These are phyloP conservation scores for Protosalanx chinensis DNA, from an alignment of 2,797 vertebrate species.

Conservation along the genomic window DNA sequence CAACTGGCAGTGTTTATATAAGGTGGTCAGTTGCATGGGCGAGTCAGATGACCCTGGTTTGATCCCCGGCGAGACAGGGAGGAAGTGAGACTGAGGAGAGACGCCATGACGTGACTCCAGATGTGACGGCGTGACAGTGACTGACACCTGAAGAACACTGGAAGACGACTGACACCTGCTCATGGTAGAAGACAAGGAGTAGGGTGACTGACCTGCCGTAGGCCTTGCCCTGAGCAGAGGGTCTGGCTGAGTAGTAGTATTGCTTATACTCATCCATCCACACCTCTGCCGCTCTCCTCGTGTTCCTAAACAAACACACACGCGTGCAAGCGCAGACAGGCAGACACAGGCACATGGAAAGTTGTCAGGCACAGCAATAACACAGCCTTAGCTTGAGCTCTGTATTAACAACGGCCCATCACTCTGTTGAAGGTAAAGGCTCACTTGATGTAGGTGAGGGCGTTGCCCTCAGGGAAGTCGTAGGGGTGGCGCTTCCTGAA, in stretches of 20 bases:
- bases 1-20: too few species aligned
- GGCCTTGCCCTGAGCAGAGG: conserved; percentile 90
- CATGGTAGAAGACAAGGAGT: not conserved
- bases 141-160: not conserved
- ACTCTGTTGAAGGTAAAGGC: conserved; percentile 18
- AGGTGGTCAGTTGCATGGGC: too few species aligned
- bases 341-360: conserved; percentile 41
- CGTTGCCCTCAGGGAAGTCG: conserved; percentile 96
- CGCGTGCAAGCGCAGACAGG: not conserved
- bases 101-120: too few species aligned
- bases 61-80: too few species aligned
- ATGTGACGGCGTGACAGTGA: too few species aligned
- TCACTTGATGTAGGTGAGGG: conserved; percentile 97
- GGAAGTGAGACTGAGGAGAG: too few species aligned
- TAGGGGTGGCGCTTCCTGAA: conserved; percentile 98
- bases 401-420: not conserved
- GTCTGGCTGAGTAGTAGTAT: conserved; percentile 93
- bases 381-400: not conserved
- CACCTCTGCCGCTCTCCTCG: conserved; percentile 93
- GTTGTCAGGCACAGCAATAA: conserved; percentile 35
- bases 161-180: too few species aligned
- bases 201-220: conserved; percentile 84
- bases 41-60: too few species aligned
- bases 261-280: conserved; percentile 99
- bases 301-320: conserved; percentile 78